phyloP scores from a whole-genome alignment of 2,797 vertebrate species.

The Xiphorhynchus erythropygius region DNA sequence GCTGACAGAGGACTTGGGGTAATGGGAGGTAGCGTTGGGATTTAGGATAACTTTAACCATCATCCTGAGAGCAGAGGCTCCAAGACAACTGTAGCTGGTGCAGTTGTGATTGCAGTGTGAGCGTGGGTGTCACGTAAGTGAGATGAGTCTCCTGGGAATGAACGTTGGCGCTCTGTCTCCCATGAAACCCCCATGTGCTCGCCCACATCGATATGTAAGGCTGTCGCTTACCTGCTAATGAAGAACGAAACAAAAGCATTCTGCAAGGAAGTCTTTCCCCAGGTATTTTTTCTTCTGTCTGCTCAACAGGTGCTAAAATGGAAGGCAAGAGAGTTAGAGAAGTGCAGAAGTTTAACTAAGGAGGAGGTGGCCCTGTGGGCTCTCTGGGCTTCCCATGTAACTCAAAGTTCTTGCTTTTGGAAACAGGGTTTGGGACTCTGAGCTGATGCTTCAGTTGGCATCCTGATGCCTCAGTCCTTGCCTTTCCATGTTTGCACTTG shows the following conservation, averaged over 20 bases:
- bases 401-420: background rate
- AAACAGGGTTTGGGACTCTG: background rate
- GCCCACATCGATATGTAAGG: background rate
- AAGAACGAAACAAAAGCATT: background rate
- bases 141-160: constrained; percentile 10
- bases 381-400: background rate
- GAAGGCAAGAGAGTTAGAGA: background rate
- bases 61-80: background rate
- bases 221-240: background rate
- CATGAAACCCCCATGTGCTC: background rate
- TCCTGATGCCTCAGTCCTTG: background rate
- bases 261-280: background rate
- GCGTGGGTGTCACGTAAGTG: background rate
- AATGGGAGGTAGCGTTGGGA: background rate
- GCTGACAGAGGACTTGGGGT: background rate
- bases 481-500: background rate
- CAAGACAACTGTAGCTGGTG: background rate
- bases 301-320: background rate
- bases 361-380: background rate
- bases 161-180: background rate
- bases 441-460: background rate
- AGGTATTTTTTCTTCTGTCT: background rate
- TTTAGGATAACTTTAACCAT: background rate
- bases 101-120: background rate
- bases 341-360: background rate